Evolutionary conservation across 2,113 vertebrate species (phyloP), one percentile per base, ranked within the genome.

Genomic region (Megaceryle maxima): DNA sequence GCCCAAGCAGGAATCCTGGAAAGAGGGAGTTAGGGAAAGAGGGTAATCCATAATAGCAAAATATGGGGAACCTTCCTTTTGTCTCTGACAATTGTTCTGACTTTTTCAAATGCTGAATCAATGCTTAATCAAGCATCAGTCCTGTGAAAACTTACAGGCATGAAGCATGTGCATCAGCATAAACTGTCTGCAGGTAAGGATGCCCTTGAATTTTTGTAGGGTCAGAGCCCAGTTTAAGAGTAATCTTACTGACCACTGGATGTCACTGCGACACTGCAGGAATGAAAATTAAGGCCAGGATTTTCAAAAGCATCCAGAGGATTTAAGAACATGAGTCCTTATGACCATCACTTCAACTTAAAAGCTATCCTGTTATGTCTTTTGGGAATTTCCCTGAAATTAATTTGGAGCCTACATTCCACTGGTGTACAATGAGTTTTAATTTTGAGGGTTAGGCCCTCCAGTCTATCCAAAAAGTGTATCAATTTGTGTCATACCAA

Each of bases 211-310:
- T 90, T 95, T 92, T 74, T 73, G 79, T 60, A 35, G 86, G 88
- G 96, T 92, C 0, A 1, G 88, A 93, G 67, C 35, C 92, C 88
- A 95, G 77, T 94, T 97, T 17, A 96, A 93, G 97, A 97, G 95
- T 97, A 97, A 97, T 97, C 93, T 96, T 96, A 95, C 95, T 98
- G 98, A 97, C 98, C 98, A 98, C 98, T 98, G 98, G 98, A 98
- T 98, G 98, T 98, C 98, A 98, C 98, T 98, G 97, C 91, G 94
- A 95, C 90, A 96, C 94, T 96, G 77, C 86, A 88, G 93, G 95
- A 97, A 88, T 84, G 90, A 97, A 93, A 96, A 96, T 78, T 72
- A 75, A 93, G 84, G 39, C 18, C 35, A 74, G 39, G 56, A 39
- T 88, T 93, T 95, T 83, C 76, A 44, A 90, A 95, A 83, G 35